Conservation (phyloP, 2,888 invertebrate genomes). For the Scaptomyza parva region DNA sequence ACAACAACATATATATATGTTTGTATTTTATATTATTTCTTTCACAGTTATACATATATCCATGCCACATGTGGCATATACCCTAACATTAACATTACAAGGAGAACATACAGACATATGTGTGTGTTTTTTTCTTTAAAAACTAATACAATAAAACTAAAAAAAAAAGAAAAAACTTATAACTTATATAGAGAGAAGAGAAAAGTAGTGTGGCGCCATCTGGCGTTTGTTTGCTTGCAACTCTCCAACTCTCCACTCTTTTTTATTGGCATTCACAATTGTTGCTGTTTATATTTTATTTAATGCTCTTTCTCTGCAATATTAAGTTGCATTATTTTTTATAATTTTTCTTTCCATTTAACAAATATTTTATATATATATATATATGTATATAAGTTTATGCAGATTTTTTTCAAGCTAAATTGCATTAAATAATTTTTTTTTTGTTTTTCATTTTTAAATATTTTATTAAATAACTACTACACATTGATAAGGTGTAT, state of each 20-base stretch:
- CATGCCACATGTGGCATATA: constrained; percentile 28
- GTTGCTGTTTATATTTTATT: constrained; percentile 14
- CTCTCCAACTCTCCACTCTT: neutral
- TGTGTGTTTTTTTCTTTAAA: constrained; percentile 3
- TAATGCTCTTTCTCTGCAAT: constrained; percentile 11
- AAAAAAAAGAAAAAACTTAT: neutral
- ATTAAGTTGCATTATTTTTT: constrained; percentile 12
- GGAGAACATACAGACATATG: constrained; percentile 2
- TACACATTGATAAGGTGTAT: constrained; percentile 54
- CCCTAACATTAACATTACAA: constrained; percentile 14
- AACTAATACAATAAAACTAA: constrained; percentile 15
- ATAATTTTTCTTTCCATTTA: neutral
- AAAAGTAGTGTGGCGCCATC: constrained; percentile 30
- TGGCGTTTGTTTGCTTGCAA: constrained; percentile 25
- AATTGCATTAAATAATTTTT: constrained; percentile 59
- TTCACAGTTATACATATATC: constrained; percentile 14
- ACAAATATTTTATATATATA: constrained; percentile 14
- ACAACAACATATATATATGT: constrained; percentile 43
- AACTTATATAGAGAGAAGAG: neutral
- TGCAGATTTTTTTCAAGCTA: constrained; percentile 50
- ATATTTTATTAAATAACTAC: constrained; percentile 62
- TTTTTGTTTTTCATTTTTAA: constrained; percentile 22
- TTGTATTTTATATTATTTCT: constrained; percentile 70
- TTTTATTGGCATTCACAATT: constrained; percentile 37
- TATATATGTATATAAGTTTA: neutral